phyloP scores from a whole-genome alignment of 2,797 vertebrate genomes.

The Artibeus lituratus region DNA sequence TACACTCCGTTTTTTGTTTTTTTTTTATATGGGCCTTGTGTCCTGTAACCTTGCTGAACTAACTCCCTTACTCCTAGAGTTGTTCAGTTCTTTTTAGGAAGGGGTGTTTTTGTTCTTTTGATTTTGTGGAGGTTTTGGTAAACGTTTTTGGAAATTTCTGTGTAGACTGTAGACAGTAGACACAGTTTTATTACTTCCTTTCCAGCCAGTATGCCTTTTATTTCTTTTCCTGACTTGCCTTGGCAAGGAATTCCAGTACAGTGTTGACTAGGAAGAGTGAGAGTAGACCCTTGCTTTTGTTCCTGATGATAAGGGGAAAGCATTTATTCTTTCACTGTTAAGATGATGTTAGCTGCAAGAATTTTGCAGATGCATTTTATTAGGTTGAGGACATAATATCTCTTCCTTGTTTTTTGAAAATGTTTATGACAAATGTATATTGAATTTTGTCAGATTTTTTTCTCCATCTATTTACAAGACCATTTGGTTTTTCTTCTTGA shows the following conservation, averaged over 20 bases:
- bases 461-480: neutral
- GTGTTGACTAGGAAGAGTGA: neutral
- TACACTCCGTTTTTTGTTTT: neutral
- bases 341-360: neutral
- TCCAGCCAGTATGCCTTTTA: neutral
- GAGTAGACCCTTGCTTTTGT: neutral
- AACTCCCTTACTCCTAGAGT: neutral
- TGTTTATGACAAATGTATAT: neutral
- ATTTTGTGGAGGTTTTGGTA: neutral
- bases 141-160: neutral
- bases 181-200: constrained; percentile 15
- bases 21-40: neutral
- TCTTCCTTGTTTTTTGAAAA: neutral
- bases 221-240: neutral
- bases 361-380: neutral
- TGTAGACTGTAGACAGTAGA: neutral
- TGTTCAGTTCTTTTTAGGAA: neutral
- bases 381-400: neutral
- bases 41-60: neutral
- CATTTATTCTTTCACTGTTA: neutral
- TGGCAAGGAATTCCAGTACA: neutral
- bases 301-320: neutral
- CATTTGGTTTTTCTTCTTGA: constrained; percentile 24
- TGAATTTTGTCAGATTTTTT: neutral
- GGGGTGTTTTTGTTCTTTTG: neutral